Conservation (phyloP, 2,888 invertebrate genomes). For the Amphipoea oculea region DNA sequence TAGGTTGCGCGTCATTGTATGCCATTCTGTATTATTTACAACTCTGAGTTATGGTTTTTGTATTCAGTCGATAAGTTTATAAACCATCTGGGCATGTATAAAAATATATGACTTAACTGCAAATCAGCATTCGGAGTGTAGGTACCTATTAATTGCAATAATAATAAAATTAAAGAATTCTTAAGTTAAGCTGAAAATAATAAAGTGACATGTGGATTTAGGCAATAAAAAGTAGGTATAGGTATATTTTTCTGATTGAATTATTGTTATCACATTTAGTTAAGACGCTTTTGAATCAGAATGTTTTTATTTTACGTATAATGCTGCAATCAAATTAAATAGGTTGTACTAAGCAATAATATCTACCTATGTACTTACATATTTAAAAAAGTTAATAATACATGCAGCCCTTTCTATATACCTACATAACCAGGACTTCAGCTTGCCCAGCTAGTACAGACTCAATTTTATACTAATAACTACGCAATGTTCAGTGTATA, state of each 20-base stretch:
- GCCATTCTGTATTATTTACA: background rate
- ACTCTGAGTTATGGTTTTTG: background rate
- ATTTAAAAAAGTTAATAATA: conserved; percentile 7
- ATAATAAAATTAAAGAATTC: conserved; percentile 2
- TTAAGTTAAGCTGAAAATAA: conserved; percentile 5
- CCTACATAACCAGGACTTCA: conserved; percentile 22
- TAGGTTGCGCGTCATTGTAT: background rate
- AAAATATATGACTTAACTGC: background rate
- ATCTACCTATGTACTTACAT: background rate
- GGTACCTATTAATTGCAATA: conserved; percentile 9
- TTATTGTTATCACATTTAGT: background rate
- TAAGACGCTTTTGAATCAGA: conserved; percentile 17
- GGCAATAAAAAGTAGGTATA: conserved; percentile 12
- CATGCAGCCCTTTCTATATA: conserved; percentile 25
- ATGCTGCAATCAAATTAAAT: conserved; percentile 23
- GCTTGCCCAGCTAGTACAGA: conserved; percentile 39
- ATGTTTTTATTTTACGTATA: background rate
- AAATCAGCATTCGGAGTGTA: conserved; percentile 1
- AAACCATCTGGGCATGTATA: conserved; percentile 2
- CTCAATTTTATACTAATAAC: conserved; percentile 37
- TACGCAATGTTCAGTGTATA: conserved; percentile 44
- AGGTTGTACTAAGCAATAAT: conserved; percentile 42
- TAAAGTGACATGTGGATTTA: conserved; percentile 5
- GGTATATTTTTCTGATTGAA: conserved; percentile 5
- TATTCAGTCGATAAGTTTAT: background rate